Base-by-base conservation (phyloP, 2,888 invertebrate genomes). In the Neocrepidodera transversa region DNA sequence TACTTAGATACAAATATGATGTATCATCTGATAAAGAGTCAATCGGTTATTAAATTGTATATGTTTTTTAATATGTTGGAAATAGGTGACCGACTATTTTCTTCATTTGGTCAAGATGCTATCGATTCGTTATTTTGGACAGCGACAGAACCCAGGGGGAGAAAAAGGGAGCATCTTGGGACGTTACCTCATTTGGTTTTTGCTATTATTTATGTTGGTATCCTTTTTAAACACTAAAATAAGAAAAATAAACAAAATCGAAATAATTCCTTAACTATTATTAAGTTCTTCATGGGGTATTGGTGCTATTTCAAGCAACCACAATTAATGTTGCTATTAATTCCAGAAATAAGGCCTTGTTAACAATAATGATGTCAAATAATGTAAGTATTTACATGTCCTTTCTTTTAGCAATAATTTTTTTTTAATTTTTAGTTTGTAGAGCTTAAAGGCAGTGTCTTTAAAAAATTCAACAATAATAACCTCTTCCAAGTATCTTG, bases 41-140 rank as follows among this genome's bases (percentile, higher is more conserved):
- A 99, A 77, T 97, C 97, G 67, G 96, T 98, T 63, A 98, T 99
- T 80, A 99, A 99, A 77, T 82, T 99, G 67, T 99, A 99, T 77
- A 97, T 99, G 77, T 97, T 99, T 82, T 99, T 95, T 80, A 99
- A 99, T 79, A 99, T 99, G 97, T 82, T 99, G 60, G 99, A 99
- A 83, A 96, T 97, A 49, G 96, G 95, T 10, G 99, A 99, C 81
- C 85, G 96, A 64, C 81, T 99, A 66, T 91, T 98, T 76, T 97
- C 97, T 57, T 95, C 95, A 26, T 95, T 97, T 81, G 97, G 98
- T 0, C 97, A 99, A 82, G 99, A 99, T 76, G 95, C 95, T 6
- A 91, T 99, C 64, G 99, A 99, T 84, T 95, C 98, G 1, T 81
- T 99, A 40, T 94, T 97, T 76, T 98, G 98, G 97, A 98, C 98